Evolutionary conservation across 2,888 invertebrate species (phyloP), one percentile per base, ranked within the genome.

Genomic region (Drosophila helvetica): DNA sequence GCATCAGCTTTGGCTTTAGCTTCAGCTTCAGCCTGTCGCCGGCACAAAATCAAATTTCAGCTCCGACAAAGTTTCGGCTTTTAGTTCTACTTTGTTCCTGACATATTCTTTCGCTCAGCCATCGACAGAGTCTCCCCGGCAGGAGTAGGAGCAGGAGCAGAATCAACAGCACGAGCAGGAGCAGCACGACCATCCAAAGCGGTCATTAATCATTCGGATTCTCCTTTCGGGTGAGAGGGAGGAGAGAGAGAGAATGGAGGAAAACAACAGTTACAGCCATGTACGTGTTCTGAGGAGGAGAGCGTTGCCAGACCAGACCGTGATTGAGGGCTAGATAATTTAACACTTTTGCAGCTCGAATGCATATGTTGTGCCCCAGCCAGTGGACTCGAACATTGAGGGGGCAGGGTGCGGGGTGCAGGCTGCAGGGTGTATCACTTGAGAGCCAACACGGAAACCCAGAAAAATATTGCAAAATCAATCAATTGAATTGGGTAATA

Each of bases 131-230:
- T 75, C 73, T 73, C 56, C 69, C 80, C 74, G 76, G 80, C 79
- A 27, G 27, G 33, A 12, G 33, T 2, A 33, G 33, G 33, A 79
- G 4, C 22, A 22, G 22, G 4, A 22, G 22, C 22, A 22, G 78
- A 83, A 80, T 69, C 81, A 85, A 60, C 84, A 83, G 63, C 64
- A 75, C 48, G 57, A 69, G 51, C 57, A 55, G 12, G 33, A 45
- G 45, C 54, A 56, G 57, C 52, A 61, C 57, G 63, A 74, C 60
- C 78, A 72, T 64, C 67, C 67, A 62, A 69, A 58, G 52, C 53
- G 83, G 90, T 89, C 90, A 90, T 90, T 90, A 90, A 90, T 90
- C 90, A 90, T 89, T 86, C 85, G 74, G 77, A 57, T 25, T 47
- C 62, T 51, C 60, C 17, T 69, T 57, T 61, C 25, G 25, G 65